phyloP scores from a whole-genome alignment of 2,797 vertebrate genomes.

The Parauchenoglanis punctatus region DNA sequence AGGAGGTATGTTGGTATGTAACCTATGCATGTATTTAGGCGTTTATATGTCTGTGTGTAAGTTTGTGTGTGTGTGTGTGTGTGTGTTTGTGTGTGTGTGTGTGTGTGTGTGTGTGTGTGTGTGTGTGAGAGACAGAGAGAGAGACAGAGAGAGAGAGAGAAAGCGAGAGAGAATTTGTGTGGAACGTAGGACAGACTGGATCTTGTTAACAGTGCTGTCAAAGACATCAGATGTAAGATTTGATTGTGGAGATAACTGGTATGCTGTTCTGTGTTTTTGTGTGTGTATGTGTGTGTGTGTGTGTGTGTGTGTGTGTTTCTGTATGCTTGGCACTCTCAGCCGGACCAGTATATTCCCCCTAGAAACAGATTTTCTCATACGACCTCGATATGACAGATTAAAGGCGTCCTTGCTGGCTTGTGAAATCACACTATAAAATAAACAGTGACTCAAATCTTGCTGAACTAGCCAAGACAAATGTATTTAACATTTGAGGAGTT shows the following conservation, averaged over 20 bases:
- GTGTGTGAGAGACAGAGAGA: neutral
- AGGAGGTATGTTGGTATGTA: neutral
- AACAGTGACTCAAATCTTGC: constrained; percentile 21
- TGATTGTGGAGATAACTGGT: constrained; percentile 37
- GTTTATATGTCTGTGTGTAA: neutral
- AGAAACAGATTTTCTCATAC: constrained; percentile 36
- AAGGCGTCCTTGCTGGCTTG: constrained; percentile 48
- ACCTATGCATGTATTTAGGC: neutral
- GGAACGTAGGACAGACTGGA: constrained; percentile 60
- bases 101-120: neutral
- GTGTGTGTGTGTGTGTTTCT: constrained; percentile 3
- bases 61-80: constrained; percentile 12
- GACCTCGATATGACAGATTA: constrained; percentile 50
- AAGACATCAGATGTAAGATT: constrained; percentile 42
- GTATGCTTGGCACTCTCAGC: constrained; percentile 32
- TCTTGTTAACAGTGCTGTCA: constrained; percentile 62
- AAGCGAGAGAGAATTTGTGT: constrained; percentile 31
- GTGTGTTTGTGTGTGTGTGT: neutral
- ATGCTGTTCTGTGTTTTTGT: neutral
- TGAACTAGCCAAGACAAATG: constrained; percentile 23
- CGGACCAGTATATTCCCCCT: constrained; percentile 33
- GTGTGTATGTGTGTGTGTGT: neutral
- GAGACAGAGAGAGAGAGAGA: constrained; percentile 48
- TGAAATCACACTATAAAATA: constrained; percentile 49
- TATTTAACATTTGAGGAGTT: constrained; percentile 30